phyloP scores from a whole-genome alignment of 2,113 vertebrate species.

The Phalacrocorax pelagicus region DNA sequence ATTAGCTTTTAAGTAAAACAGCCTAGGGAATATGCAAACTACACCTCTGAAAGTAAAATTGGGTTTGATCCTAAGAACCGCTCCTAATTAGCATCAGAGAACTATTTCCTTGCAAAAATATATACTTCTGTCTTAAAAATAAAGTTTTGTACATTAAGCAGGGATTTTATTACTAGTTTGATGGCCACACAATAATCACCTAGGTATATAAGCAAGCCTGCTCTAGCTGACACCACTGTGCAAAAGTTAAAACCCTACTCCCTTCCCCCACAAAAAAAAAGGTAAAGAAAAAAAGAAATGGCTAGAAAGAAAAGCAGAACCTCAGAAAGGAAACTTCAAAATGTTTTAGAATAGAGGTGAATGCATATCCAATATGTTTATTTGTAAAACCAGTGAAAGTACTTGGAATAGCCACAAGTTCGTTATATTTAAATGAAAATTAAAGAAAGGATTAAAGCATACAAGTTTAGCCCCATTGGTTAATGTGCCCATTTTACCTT shows the following conservation, averaged over 20 bases:
- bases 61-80: not conserved
- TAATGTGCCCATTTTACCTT: not conserved
- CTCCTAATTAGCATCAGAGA: not conserved
- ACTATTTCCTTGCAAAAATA: constrained; percentile 43
- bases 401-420: not conserved
- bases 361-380: not conserved
- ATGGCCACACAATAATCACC: constrained; percentile 42
- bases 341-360: not conserved
- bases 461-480: not conserved
- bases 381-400: not conserved
- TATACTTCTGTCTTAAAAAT: not conserved
- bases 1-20: not conserved
- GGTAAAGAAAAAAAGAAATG: not conserved
- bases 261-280: not conserved
- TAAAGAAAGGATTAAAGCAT: not conserved
- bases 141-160: not conserved
- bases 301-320: not conserved
- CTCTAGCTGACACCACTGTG: not conserved
- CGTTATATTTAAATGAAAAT: not conserved
- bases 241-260: not conserved
- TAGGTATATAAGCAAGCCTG: not conserved
- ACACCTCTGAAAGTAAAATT: not conserved
- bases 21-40: not conserved
- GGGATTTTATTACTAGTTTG: constrained; percentile 38
- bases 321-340: not conserved